Evolutionary conservation across 2,797 vertebrate genomes (phyloP).

Genomic region (Gymnodraco acuticeps): DNA sequence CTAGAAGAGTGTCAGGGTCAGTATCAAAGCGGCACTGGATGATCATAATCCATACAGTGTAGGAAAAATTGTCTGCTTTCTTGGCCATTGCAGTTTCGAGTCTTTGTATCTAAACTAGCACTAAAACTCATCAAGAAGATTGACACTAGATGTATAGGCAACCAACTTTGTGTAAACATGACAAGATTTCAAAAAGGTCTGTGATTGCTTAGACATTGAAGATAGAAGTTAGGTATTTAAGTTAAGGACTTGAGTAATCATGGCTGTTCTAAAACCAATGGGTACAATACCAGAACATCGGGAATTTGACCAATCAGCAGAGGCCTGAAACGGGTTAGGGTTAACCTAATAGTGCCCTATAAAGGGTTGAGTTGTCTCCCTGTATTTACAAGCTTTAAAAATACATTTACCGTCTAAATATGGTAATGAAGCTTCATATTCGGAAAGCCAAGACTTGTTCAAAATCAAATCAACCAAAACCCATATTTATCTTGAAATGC

Average conservation of each 20-base stretch:
- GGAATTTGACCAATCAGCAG: no score
- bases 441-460: no score
- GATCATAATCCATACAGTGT: not conserved
- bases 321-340: no score
- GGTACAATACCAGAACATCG: not conserved
- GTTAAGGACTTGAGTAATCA: not conserved
- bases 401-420: no score
- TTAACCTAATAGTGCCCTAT: no score
- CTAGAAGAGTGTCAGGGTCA: not conserved
- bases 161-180: not conserved
- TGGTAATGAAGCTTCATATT: no score
- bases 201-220: conserved; percentile 1
- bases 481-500: no score
- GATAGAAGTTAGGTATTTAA: not conserved
- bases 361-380: no score
- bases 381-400: no score
- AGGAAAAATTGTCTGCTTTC: not conserved
- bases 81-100: not conserved
- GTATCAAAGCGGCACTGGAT: not conserved
- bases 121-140: not conserved
- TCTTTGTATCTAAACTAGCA: not conserved
- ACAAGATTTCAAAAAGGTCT: conserved; percentile 6
- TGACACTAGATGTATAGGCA: not conserved
- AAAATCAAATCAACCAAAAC: no score
- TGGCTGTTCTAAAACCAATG: not conserved